phyloP scores from a whole-genome alignment of 2,113 vertebrate genomes.

The Rhineura floridana region DNA sequence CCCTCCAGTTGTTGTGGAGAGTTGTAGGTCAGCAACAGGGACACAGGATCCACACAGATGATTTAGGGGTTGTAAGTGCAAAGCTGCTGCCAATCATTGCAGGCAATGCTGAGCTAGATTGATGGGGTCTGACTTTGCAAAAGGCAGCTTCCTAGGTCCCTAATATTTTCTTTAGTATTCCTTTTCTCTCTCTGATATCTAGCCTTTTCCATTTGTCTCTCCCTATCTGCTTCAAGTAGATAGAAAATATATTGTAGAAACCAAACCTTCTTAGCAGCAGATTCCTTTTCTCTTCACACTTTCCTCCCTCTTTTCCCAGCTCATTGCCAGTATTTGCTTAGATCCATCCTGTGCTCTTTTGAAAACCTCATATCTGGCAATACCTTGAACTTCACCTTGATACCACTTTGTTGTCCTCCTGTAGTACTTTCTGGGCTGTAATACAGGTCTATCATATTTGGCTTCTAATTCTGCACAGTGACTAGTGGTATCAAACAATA shows the following conservation, averaged over 20 bases:
- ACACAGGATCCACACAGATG: too few relatives aligned
- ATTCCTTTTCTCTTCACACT: not conserved
- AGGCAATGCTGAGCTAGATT: too few relatives aligned
- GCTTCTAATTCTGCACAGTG: not conserved
- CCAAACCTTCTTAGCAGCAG: fast-evolving
- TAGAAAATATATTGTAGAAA: not conserved
- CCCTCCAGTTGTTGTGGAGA: too few relatives aligned
- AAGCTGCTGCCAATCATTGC: too few relatives aligned
- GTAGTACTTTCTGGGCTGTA: too few relatives aligned
- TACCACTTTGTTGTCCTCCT: not conserved
- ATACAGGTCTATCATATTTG: not conserved
- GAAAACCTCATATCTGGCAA: not conserved
- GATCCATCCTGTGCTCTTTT: not conserved
- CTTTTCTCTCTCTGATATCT: not conserved
- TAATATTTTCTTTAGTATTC: not conserved
- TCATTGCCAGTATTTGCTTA: not conserved
- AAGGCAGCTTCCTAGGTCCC: too few relatives aligned
- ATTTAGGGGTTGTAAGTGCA: too few relatives aligned
- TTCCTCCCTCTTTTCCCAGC: not conserved
- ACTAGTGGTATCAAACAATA: not conserved
- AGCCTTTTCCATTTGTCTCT: not conserved
- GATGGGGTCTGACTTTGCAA: too few relatives aligned
- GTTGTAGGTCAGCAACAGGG: too few relatives aligned
- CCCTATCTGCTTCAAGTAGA: not conserved
- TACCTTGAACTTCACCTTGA: not conserved